Evolutionary conservation across 2,888 invertebrate species (phyloP).

Genomic region (Portevinia maculata): DNA sequence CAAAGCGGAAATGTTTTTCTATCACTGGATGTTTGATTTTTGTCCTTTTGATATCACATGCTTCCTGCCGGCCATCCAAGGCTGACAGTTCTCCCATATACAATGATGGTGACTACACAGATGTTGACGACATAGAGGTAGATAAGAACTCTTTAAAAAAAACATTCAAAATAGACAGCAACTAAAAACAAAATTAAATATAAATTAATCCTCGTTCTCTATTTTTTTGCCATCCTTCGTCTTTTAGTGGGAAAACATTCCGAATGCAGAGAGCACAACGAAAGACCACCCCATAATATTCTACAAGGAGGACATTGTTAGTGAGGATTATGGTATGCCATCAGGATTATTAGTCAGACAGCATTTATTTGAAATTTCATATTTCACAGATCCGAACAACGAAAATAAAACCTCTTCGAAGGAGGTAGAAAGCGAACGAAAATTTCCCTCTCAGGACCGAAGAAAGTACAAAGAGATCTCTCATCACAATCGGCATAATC

Average conservation of each 20-base stretch:
- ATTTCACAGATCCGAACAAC: constrained; percentile 76
- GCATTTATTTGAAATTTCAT: constrained; percentile 30
- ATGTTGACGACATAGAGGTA: constrained; percentile 80
- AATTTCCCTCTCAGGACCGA: constrained; percentile 34
- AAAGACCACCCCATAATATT: constrained; percentile 80
- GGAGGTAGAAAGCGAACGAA: constrained; percentile 11
- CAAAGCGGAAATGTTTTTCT: constrained; percentile 75
- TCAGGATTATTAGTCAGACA: constrained; percentile 15
- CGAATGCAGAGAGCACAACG: constrained; percentile 74
- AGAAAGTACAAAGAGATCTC: constrained; percentile 76
- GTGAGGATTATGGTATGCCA: constrained; percentile 79
- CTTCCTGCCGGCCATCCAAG: constrained; percentile 61
- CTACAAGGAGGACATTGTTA: constrained; percentile 81
- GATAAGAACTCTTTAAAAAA: no score
- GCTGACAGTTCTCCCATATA: constrained; percentile 21
- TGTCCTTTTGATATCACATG: constrained; percentile 61
- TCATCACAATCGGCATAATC: constrained; percentile 72
- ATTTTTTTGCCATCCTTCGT: neutral
- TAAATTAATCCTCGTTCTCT: constrained; percentile 19
- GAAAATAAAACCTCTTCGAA: constrained; percentile 67
- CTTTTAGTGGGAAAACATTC: constrained; percentile 78
- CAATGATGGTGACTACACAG: constrained; percentile 61
- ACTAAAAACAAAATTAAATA: neutral
- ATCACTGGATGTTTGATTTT: constrained; percentile 75
- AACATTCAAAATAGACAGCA: neutral